Base-by-base conservation (phyloP, 1,140 invertebrate species). In the Drosophila fuyamai region DNA sequence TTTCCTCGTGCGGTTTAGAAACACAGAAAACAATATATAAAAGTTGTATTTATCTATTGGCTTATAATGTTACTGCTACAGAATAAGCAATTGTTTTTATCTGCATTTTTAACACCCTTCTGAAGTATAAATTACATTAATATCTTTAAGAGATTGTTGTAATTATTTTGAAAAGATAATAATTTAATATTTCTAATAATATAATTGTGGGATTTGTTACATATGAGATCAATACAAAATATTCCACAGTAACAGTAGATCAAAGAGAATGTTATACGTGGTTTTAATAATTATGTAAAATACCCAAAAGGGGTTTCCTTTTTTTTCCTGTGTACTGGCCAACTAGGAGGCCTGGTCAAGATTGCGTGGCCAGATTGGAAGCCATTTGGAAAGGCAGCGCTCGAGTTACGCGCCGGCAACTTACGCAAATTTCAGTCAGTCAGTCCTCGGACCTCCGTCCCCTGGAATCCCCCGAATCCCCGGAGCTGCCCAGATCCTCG, bases 331-430 rank as follows among this genome's bases (percentile, higher is more conserved):
- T 57, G 43, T 41, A 35, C n/a, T 6, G 13, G 43, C 27, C 65
- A 35, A 48, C 58, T 56, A 74, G 72, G 70, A 63, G 70, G n/a
- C 58, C 81, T 76, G 76, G 72, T 66, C 54, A 43, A 84, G 81
- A 83, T 82, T 82, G 75, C 80, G 72, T 72, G 75, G 76, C 54
- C 47, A 72, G 84, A 83, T 88, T 88, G 80, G 53, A 75, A 78
- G 81, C 73, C 74, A 86, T 85, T 84, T 85, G 81, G 82, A 85
- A 85, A 85, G 81, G 81, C 82, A 76, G 72, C 81, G 68, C 57
- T 73, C 76, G 81, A 67, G 78, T 83, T 79, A 71, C 75, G 70
- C 76, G 76, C 65, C 72, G 63, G 73, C 59, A 76, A 68, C 83
- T 86, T 86, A 86, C 83, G 83, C 83, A 88, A 88, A 88, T 88